Conservation (phyloP, 2,888 invertebrate species). For the Leptopilina drosophilae region DNA sequence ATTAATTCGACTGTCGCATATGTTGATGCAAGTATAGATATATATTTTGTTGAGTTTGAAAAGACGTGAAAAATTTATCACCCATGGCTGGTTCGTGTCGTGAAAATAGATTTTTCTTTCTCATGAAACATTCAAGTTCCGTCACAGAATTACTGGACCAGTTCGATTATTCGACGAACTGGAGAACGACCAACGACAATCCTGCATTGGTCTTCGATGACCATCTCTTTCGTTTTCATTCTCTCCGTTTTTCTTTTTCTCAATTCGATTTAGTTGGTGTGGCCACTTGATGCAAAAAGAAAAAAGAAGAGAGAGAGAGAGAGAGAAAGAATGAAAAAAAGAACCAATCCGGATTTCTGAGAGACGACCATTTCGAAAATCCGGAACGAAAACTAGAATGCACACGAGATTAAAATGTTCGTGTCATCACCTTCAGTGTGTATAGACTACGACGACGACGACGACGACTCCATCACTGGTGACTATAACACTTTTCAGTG, state of each 20-base stretch:
- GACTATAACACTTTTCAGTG: slow-evolving; percentile 30
- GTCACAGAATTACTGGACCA: slow-evolving; percentile 43
- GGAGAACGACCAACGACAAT: slow-evolving; percentile 26
- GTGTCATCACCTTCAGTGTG: slow-evolving; percentile 47
- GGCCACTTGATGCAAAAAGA: not conserved
- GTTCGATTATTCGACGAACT: slow-evolving; percentile 27
- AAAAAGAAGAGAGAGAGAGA: no score
- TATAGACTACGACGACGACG: slow-evolving; percentile 46
- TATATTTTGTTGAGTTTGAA: not conserved
- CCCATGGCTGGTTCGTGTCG: slow-evolving; percentile 42
- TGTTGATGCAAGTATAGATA: slow-evolving; percentile 15
- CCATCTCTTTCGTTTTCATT: slow-evolving; percentile 20
- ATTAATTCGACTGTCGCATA: slow-evolving; percentile 27
- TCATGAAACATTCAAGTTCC: slow-evolving; percentile 60
- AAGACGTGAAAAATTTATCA: slow-evolving; percentile 52
- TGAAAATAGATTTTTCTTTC: slow-evolving; percentile 57
- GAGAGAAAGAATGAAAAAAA: not conserved
- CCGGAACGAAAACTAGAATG: slow-evolving; percentile 43
- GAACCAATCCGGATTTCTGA: slow-evolving; percentile 20
- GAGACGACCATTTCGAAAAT: slow-evolving; percentile 2
- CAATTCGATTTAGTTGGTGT: slow-evolving; percentile 8
- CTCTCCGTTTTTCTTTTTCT: slow-evolving; percentile 4
- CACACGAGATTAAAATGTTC: slow-evolving; percentile 50
- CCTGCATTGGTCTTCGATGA: slow-evolving; percentile 11
- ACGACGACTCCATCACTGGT: slow-evolving; percentile 52